Conservation (phyloP, 2,888 invertebrate genomes). For the Mantis religiosa region DNA sequence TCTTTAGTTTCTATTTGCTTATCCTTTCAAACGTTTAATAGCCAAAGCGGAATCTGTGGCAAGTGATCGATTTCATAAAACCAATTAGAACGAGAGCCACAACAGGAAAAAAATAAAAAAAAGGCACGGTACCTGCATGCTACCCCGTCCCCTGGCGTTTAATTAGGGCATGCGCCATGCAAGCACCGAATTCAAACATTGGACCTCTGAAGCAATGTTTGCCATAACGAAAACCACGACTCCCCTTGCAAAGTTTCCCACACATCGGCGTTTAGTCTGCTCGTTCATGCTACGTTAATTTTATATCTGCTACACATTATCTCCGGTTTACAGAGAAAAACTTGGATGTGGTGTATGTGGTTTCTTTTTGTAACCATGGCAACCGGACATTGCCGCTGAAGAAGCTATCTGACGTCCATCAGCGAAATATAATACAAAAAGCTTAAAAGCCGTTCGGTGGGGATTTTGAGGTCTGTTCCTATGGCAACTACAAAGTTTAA, state of each 20-base stretch:
- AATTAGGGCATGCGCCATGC: not conserved
- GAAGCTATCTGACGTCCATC: no score
- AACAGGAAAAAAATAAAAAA: not conserved
- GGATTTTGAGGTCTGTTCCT: no score
- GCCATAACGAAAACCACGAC: not conserved
- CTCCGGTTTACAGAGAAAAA: no score
- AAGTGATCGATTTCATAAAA: not conserved
- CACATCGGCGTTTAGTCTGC: not conserved
- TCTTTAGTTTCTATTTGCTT: no score
- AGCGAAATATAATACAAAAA: no score
- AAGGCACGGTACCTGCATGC: not conserved
- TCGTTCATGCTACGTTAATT: no score
- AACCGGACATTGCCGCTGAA: no score
- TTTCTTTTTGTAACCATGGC: no score
- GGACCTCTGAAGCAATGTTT: not conserved
- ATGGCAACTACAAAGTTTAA: no score
- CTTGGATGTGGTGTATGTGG: no score
- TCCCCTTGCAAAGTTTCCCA: not conserved
- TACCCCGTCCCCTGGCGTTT: not conserved
- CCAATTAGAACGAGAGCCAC: not conserved
- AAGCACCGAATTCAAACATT: not conserved
- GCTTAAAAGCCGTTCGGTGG: no score
- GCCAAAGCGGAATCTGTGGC: not conserved
- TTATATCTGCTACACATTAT: no score
- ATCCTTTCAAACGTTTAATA: not conserved